Percentiles rank a stretch among this genome's conserved stretches.
phyloP scores from a whole-genome alignment of 2,888 invertebrate genomes.

The Ectemnius lituratus region DNA sequence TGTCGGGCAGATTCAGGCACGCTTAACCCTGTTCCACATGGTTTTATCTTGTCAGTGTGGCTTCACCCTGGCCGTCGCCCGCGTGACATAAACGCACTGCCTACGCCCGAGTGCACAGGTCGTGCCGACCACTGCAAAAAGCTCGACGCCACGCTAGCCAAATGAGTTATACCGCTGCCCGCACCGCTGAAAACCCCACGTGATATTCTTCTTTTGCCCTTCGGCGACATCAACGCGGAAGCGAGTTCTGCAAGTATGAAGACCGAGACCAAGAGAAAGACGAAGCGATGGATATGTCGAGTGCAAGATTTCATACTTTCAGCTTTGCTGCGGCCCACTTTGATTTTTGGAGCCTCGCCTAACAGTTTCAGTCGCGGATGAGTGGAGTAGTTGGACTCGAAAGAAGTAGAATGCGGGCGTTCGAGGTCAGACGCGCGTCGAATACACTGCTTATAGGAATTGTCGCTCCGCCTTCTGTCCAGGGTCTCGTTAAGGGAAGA shows the following conservation, averaged over 20 bases:
- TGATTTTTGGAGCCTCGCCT: too few species aligned
- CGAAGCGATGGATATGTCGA: too few species aligned
- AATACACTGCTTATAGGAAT: too few species aligned
- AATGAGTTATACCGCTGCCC: conserved; percentile 23
- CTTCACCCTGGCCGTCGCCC: conserved; percentile 8
- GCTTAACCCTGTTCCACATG: conserved; percentile 7
- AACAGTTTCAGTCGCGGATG: too few species aligned
- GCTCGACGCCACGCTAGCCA: conserved; percentile 20
- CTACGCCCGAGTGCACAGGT: conserved; percentile 33
- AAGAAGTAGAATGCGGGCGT: too few species aligned
- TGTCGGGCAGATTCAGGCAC: neutral
- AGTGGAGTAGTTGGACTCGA: too few species aligned
- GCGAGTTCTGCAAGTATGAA: neutral
- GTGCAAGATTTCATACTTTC: too few species aligned
- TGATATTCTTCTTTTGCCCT: conserved; percentile 5
- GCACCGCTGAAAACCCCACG: neutral
- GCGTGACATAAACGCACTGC: conserved; percentile 25
- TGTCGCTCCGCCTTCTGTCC: neutral
- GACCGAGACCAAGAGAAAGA: too few species aligned
- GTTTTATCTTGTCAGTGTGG: conserved; percentile 1
- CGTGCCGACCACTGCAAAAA: conserved; percentile 10
- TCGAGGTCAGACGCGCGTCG: too few species aligned
- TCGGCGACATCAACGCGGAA: conserved; percentile 9
- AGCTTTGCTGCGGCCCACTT: too few species aligned
- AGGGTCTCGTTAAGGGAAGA: conserved; percentile 23